A percentile compares a stretch with the other conserved stretches of the same genome.
These are phyloP conservation scores for Xylocampa areola DNA, from an alignment of 2,888 invertebrate species.

Conservation along the genomic window DNA sequence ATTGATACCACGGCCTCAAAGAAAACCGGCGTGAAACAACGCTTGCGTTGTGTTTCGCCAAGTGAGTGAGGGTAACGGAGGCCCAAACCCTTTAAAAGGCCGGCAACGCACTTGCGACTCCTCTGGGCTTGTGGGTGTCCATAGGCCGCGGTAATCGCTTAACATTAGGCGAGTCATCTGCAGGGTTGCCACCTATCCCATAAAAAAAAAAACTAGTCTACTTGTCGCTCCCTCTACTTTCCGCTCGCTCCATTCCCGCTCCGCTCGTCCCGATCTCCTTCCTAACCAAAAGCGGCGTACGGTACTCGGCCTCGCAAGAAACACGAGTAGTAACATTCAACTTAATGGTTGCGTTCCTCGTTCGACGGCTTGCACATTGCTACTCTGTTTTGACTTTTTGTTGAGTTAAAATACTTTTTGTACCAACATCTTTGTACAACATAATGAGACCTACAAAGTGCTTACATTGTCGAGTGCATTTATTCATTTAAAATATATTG, in stretches of 20 bases:
- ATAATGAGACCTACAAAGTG: conserved; percentile 48
- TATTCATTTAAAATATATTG: too few species aligned
- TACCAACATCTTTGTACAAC: conserved; percentile 36
- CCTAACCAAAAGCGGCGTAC: conserved; percentile 12
- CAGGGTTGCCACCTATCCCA: too few species aligned
- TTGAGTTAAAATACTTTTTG: conserved; percentile 5
- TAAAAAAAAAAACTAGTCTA: too few species aligned
- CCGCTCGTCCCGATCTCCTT: background rate
- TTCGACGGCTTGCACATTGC: conserved; percentile 46
- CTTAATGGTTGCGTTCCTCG: conserved; percentile 65
- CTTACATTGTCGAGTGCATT: background rate
- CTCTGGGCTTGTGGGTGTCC: too few species aligned
- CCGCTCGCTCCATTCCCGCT: conserved; percentile 18
- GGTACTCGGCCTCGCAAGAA: conserved; percentile 57
- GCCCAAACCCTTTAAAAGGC: too few species aligned
- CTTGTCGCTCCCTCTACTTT: background rate
- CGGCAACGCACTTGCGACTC: too few species aligned
- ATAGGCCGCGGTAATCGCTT: too few species aligned
- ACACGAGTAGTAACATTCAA: conserved; percentile 58
- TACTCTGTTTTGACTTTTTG: conserved; percentile 42
- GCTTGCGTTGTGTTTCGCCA: too few species aligned
- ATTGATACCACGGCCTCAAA: too few species aligned
- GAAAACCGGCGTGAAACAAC: too few species aligned
- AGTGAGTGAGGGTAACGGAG: too few species aligned
- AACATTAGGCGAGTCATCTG: too few species aligned